phyloP scores from a whole-genome alignment of 2,888 invertebrate species.

The Volucella zonaria region DNA sequence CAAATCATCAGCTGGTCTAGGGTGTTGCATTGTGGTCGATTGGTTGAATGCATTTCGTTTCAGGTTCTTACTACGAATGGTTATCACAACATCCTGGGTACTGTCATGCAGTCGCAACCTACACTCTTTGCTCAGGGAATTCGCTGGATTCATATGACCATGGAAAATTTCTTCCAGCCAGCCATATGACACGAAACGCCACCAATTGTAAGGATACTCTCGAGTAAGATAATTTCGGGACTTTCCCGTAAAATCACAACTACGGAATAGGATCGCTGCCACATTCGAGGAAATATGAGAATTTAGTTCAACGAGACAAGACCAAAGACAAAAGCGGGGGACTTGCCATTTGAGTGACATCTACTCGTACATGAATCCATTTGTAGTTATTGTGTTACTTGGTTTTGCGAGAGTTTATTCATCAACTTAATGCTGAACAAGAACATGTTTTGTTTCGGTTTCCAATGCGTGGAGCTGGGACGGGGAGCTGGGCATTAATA shows the following conservation, averaged over 20 bases:
- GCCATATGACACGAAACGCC: background rate
- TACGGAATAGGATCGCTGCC: background rate
- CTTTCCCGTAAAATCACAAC: background rate
- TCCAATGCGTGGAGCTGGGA: background rate
- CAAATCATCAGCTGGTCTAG: constrained; percentile 5
- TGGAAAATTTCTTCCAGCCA: background rate
- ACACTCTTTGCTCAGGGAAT: too few relatives aligned
- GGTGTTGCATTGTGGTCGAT: constrained; percentile 6
- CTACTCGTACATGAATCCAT: background rate
- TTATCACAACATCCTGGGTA: constrained; percentile 12
- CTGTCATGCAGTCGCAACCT: constrained; percentile 1
- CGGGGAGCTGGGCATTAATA: background rate
- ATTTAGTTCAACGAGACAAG: background rate
- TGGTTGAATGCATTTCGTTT: background rate
- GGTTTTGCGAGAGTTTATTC: constrained; percentile 9
- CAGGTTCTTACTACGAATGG: constrained; percentile 1
- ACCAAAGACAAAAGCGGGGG: too few relatives aligned
- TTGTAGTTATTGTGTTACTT: too few relatives aligned
- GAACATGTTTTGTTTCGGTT: background rate
- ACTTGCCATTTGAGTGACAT: background rate
- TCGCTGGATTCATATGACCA: background rate
- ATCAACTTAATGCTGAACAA: constrained; percentile 2
- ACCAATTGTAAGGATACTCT: background rate
- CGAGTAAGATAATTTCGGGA: constrained; percentile 13
- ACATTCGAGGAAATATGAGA: background rate